phyloP scores from a whole-genome alignment of 2,888 invertebrate genomes.

The Drosophila peninsularis region DNA sequence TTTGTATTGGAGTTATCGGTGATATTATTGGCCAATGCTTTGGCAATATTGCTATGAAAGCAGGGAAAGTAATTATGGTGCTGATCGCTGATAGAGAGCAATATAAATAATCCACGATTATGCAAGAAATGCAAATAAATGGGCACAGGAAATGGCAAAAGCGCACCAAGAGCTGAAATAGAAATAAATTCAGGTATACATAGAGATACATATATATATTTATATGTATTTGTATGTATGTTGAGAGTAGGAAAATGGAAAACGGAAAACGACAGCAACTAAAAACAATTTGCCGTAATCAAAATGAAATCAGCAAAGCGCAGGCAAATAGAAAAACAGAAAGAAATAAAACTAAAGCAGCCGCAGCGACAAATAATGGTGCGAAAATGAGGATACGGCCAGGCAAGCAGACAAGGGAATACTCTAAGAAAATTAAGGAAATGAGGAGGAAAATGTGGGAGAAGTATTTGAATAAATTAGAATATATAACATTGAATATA shows the following conservation, averaged over 20 bases:
- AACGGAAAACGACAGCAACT: conserved; percentile 57
- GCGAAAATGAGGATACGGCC: neutral
- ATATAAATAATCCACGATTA: conserved; percentile 21
- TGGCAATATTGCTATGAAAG: neutral
- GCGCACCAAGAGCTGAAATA: conserved; percentile 43
- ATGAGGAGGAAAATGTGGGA: neutral
- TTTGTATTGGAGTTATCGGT: conserved; percentile 59
- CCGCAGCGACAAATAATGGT: conserved; percentile 34
- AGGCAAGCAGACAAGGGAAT: conserved; percentile 6
- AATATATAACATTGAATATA: neutral
- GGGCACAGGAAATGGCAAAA: conserved; percentile 37
- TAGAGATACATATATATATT: neutral
- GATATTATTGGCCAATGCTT: conserved; percentile 38
- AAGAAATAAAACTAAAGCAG: conserved; percentile 35
- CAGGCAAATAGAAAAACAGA: conserved; percentile 40
- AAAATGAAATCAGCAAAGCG: conserved; percentile 76
- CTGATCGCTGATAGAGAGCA: conserved; percentile 36
- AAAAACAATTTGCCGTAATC: conserved; percentile 78
- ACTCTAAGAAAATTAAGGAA: conserved; percentile 12
- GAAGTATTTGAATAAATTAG: too few relatives aligned
- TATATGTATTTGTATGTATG: neutral
- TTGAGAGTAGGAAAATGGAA: conserved; percentile 9
- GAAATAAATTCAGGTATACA: conserved; percentile 28
- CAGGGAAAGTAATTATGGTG: conserved; percentile 43
- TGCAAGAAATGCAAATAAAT: conserved; percentile 56